Evolutionary conservation across 2,113 vertebrate genomes (phyloP).

Genomic region (Nicator chloris): DNA sequence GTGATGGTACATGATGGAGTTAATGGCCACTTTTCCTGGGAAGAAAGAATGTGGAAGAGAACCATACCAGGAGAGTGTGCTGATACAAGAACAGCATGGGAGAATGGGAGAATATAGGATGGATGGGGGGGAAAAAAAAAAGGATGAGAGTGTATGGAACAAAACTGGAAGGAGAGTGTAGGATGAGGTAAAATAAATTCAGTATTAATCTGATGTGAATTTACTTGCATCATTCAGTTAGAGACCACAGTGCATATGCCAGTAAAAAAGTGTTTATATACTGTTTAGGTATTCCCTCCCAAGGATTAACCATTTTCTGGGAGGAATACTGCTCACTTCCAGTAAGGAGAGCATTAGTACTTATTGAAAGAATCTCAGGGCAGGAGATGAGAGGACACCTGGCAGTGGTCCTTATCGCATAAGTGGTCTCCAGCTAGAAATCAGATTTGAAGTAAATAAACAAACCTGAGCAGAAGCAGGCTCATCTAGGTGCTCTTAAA

Average conservation of each 20-base stretch:
- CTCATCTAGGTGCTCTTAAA: not conserved
- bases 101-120: not conserved
- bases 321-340: not conserved
- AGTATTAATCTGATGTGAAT: not conserved
- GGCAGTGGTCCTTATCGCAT: not conserved
- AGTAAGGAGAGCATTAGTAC: not conserved
- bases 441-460: not conserved
- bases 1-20: not conserved
- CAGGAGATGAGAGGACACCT: not conserved
- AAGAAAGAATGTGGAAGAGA: not conserved
- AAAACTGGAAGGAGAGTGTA: not conserved
- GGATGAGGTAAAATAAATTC: not conserved
- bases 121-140: rapidly evolving
- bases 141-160: too few relatives aligned
- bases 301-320: not conserved
- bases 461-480: not conserved
- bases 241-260: not conserved
- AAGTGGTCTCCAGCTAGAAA: not conserved
- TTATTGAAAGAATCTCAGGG: not conserved
- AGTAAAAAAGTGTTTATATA: not conserved
- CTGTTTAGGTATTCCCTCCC: not conserved
- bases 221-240: not conserved
- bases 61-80: not conserved
- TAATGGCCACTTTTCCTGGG: not conserved
- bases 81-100: not conserved